A percentile compares a stretch with the other conserved stretches of the same genome.
Conservation (phyloP, 2,797 vertebrate species). For the Limnodromus scolopaceus region DNA sequence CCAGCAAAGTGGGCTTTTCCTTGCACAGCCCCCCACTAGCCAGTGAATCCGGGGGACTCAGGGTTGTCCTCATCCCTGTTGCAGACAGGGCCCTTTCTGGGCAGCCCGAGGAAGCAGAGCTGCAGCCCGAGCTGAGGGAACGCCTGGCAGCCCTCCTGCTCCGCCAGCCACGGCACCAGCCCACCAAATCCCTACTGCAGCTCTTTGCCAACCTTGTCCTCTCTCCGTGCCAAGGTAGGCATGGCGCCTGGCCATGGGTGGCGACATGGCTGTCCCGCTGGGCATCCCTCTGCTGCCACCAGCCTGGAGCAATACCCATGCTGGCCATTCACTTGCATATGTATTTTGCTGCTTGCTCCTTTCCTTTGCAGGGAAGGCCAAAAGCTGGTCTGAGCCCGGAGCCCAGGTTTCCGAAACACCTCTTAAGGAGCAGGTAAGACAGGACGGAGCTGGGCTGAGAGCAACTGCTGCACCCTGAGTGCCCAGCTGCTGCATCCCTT, state of each 20-base stretch:
- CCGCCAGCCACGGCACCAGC: constrained; percentile 72
- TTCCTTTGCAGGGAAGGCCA: constrained; percentile 43
- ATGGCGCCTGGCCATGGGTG: accelerated
- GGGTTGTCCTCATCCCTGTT: not conserved
- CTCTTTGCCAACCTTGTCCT: not conserved
- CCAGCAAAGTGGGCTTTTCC: not conserved
- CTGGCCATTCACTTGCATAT: accelerated
- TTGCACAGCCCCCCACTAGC: not conserved
- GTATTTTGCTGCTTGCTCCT: not conserved
- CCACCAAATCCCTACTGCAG: constrained; percentile 33
- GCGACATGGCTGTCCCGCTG: accelerated
- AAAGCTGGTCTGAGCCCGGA: not conserved
- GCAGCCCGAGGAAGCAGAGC: constrained; percentile 14
- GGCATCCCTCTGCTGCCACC: accelerated
- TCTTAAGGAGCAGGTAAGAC: constrained; percentile 75
- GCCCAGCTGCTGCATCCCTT: not conserved
- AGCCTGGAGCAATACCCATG: accelerated
- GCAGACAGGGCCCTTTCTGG: constrained; percentile 59
- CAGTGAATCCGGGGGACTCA: not conserved
- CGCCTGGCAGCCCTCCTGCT: constrained; percentile 74
- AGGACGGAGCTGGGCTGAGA: not conserved
- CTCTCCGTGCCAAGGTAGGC: constrained; percentile 69
- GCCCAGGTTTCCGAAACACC: constrained; percentile 42
- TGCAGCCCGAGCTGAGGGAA: constrained; percentile 63
- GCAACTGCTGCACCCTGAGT: not conserved